These are phyloP conservation scores for Mythimna vitellina DNA, from an alignment of 2,888 invertebrate species.

Conservation along the genomic window DNA sequence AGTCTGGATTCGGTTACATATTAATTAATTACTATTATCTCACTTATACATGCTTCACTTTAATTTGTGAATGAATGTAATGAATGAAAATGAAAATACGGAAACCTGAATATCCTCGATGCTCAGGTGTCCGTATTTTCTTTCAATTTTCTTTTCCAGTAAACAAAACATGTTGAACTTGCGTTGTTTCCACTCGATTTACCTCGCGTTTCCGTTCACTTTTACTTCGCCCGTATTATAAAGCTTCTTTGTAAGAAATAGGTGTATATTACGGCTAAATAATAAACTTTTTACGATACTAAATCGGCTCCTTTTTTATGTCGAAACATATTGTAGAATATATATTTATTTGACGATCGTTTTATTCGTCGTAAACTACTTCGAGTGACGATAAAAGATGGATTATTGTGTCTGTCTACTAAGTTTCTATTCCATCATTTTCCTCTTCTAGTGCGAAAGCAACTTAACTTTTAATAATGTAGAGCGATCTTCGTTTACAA, in stretches of 20 bases:
- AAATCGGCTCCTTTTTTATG: constrained; percentile 34
- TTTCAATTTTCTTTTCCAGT: constrained; percentile 57
- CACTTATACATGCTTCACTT: background rate
- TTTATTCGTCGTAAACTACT: constrained; percentile 47
- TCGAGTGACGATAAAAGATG: constrained; percentile 36
- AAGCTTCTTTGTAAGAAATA: constrained; percentile 39
- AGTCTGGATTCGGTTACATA: constrained; percentile 29
- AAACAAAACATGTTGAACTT: constrained; percentile 62
- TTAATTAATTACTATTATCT: constrained; percentile 21
- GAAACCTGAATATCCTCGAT: constrained; percentile 36
- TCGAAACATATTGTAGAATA: constrained; percentile 30
- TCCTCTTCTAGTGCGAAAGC: constrained; percentile 12
- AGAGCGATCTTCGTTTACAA: background rate
- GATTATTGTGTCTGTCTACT: constrained; percentile 31
- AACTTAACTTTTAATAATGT: background rate
- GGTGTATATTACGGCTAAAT: constrained; percentile 40
- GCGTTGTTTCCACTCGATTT: constrained; percentile 69
- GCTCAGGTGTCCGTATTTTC: constrained; percentile 62
- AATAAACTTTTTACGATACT: constrained; percentile 51
- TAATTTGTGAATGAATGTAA: no score
- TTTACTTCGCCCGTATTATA: constrained; percentile 29
- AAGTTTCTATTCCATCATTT: constrained; percentile 37
- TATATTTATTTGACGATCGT: constrained; percentile 29
- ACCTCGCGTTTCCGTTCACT: constrained; percentile 47
- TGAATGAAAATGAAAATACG: no score